Conservation (phyloP, 2,113 vertebrate genomes). For the Drymodes brunneopygia region DNA sequence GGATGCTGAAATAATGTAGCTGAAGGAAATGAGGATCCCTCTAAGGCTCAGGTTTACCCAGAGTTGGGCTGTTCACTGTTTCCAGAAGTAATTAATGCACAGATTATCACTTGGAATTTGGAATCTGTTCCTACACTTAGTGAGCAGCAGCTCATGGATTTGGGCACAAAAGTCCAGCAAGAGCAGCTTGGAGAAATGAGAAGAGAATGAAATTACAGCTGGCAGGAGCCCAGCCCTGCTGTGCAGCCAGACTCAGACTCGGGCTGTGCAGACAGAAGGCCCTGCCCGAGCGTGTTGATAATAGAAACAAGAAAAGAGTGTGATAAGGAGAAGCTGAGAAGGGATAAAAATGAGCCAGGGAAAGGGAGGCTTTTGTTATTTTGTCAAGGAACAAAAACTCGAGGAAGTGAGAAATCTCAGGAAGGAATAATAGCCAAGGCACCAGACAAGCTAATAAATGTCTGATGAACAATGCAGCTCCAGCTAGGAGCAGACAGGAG, state of each 20-base stretch:
- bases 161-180: background rate
- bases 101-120: background rate
- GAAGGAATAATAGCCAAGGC: slow-evolving; percentile 10
- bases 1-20: background rate
- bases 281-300: background rate
- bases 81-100: background rate
- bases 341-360: slow-evolving; percentile 20
- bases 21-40: background rate
- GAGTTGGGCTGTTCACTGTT: background rate
- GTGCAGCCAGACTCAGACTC: background rate
- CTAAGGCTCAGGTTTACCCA: background rate
- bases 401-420: background rate
- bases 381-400: slow-evolving; percentile 33
- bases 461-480: background rate
- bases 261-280: background rate
- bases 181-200: background rate
- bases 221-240: background rate
- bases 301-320: slow-evolving; percentile 10
- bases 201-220: background rate
- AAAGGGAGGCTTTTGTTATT: slow-evolving; percentile 35
- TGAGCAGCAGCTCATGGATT: background rate
- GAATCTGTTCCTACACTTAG: background rate
- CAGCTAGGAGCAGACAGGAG: background rate
- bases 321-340: slow-evolving; percentile 31
- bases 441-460: slow-evolving; percentile 33